Evolutionary conservation across 2,113 vertebrate species (phyloP), one percentile per base, ranked within the genome.

Genomic region (Apistogramma diplotaenia): DNA sequence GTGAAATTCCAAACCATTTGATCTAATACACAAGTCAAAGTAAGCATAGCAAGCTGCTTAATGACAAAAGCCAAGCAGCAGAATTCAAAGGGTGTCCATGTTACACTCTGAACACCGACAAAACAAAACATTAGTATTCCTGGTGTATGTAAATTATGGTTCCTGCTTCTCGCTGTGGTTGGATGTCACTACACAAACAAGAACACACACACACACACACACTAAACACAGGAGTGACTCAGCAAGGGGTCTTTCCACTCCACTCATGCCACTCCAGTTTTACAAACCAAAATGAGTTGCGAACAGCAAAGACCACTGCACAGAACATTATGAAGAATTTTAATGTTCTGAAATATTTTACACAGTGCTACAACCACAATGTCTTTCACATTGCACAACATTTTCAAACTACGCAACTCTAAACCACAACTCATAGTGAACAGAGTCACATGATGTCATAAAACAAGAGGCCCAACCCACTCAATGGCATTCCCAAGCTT

Each of bases 401-500:
- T 70, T 29, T 58, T 71, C 5, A 37, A 79, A 87, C 89, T 72
- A 79, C 5, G 55, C 74, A 87, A 85, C 73, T 79, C 67, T 76
- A 74, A 89, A 79, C 74, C 83, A 85, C 86, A 79, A 75, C 81
- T 83, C 80, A 55, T 31, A 46, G 56, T 49, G 54, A 81, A 78
- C 76, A 75, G 70, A 86, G 75, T 91, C 65, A 85, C 86, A 77
- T 89, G 82, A 78, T 85, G 60, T 81, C 67, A 83, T 91, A 87
- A 92, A 90, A 87, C 83, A 84, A 82, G 87, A 82, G 78, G 88
- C 86, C 91, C 82, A 87, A 87, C 92, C 91, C 88, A 91, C 90
- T 94, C 89, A 85, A 92, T 86, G 54, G 87, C 93, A 95, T 95
- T 95, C 93, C 93, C 91, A 74, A 92, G 89, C 90, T 65, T 92